phyloP scores from a whole-genome alignment of 2,113 vertebrate genomes.

The Jacana jacana region DNA sequence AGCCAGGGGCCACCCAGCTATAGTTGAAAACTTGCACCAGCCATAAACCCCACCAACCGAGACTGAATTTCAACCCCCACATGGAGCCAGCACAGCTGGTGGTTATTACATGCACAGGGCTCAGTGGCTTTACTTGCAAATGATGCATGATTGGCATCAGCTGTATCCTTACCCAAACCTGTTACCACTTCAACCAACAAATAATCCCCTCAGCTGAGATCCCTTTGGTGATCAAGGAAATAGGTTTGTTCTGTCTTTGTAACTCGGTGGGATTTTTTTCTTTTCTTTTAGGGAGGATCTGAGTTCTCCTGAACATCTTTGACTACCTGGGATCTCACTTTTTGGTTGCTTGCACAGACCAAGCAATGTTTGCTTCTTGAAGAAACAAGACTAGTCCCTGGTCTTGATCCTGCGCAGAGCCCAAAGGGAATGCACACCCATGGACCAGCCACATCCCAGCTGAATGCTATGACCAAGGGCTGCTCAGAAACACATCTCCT shows the following conservation, averaged over 20 bases:
- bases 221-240: neutral
- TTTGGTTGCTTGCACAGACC: neutral
- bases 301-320: neutral
- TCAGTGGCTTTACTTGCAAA: neutral
- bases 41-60: accelerated
- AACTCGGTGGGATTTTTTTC: neutral
- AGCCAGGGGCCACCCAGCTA: neutral
- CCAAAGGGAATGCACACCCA: neutral
- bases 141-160: accelerated
- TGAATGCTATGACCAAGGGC: accelerated
- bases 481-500: neutral
- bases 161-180: neutral
- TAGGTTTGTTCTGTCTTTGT: neutral
- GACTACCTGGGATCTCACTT: neutral
- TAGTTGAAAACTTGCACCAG: neutral
- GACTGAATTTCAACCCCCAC: neutral
- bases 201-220: neutral
- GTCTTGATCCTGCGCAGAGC: neutral
- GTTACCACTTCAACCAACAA: neutral
- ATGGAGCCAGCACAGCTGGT: accelerated
- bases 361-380: neutral
- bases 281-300: neutral
- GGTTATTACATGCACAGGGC: neutral
- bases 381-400: neutral
- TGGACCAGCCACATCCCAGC: accelerated